Conservation (phyloP, 2,797 vertebrate species). For the Odontamblyopus lacepedii region DNA sequence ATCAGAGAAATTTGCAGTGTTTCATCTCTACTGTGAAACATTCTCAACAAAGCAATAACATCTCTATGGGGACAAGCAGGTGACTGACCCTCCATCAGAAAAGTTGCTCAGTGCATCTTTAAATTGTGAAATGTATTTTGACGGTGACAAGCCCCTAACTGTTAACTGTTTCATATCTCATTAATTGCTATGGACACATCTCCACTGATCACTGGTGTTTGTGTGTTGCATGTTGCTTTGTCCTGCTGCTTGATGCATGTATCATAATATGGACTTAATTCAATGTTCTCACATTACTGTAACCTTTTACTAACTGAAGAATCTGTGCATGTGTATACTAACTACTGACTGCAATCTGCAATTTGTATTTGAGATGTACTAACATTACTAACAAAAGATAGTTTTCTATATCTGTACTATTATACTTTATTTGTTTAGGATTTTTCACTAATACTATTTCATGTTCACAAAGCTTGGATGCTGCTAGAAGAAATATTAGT, state of each 20-base stretch:
- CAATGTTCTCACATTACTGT: constrained; percentile 22
- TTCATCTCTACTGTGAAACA: no score
- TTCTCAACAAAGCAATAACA: no score
- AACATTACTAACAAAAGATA: background rate
- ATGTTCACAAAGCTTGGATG: constrained; percentile 28
- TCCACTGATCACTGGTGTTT: constrained; percentile 27
- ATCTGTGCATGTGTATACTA: constrained; percentile 11
- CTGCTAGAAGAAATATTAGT: constrained; percentile 64
- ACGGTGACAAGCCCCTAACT: constrained; percentile 44
- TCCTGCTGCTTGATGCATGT: constrained; percentile 39
- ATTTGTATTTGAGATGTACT: constrained; percentile 22
- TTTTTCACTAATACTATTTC: background rate
- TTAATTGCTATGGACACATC: background rate
- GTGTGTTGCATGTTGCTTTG: constrained; percentile 30
- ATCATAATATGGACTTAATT: constrained; percentile 30
- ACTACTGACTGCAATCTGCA: constrained; percentile 11
- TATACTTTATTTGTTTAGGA: background rate
- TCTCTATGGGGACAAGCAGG: no score
- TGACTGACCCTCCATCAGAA: no score
- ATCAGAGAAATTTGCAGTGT: no score
- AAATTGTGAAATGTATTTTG: constrained; percentile 38
- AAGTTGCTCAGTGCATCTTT: no score
- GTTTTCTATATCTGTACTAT: constrained; percentile 5
- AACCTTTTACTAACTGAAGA: constrained; percentile 13
- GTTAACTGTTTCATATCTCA: no score